These are phyloP conservation scores for Romanogobio albipinnatus DNA, from an alignment of 2,113 vertebrate genomes.

Conservation along the genomic window DNA sequence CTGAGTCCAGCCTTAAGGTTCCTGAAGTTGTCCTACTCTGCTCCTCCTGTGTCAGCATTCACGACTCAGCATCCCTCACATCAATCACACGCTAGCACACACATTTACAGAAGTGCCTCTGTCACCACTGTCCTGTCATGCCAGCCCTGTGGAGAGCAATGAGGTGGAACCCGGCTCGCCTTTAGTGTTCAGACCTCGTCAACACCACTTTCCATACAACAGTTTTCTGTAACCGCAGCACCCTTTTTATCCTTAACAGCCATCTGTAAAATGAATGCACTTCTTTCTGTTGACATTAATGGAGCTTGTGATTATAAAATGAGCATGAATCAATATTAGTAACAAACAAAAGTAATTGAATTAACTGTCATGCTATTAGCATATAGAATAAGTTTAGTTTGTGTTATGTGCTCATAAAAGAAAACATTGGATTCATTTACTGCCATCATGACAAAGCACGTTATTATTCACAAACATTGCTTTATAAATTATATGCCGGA, in stretches of 20 bases:
- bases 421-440: background rate
- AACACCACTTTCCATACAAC: background rate
- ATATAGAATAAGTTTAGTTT: background rate
- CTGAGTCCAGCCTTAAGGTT: background rate
- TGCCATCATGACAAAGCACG: background rate
- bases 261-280: background rate
- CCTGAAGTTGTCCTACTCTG: constrained; percentile 10
- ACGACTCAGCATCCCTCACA: constrained; percentile 18
- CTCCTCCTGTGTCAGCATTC: constrained; percentile 26
- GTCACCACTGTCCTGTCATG: constrained; percentile 8
- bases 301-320: background rate
- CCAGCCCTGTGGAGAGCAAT: constrained; percentile 1
- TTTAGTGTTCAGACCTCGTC: background rate
- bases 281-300: background rate
- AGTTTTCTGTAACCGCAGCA: background rate
- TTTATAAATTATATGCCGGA: background rate
- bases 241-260: background rate
- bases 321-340: constrained; percentile 3
- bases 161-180: constrained; percentile 6
- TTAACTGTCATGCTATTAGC: constrained; percentile 11
- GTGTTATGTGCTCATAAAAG: background rate
- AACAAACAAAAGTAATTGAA: background rate
- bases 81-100: background rate
- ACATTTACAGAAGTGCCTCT: constrained; percentile 11
- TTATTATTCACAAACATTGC: background rate